Conservation (phyloP, 2,113 vertebrate species). For the Hyaena hyaena region DNA sequence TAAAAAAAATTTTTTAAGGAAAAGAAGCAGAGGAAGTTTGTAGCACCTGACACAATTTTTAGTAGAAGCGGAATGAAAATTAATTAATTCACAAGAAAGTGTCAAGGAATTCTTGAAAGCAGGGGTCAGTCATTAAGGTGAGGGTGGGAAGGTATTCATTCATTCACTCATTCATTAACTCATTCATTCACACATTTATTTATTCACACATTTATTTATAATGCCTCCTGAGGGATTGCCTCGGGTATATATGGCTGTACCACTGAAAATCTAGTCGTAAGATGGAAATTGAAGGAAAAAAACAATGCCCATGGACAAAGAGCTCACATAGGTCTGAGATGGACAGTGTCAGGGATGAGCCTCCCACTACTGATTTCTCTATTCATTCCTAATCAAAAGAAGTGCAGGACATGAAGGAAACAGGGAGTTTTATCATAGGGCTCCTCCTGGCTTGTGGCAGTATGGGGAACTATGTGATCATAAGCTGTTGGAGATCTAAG, state of each 20-base stretch:
- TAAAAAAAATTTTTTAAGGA: background rate
- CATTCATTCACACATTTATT: background rate
- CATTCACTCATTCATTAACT: background rate
- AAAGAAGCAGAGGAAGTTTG: background rate
- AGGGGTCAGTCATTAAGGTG: background rate
- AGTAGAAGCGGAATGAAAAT: background rate
- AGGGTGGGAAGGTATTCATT: background rate
- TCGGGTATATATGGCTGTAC: background rate
- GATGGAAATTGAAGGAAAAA: background rate
- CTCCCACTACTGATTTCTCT: background rate
- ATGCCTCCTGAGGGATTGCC: background rate
- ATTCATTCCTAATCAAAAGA: background rate
- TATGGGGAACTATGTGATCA: background rate
- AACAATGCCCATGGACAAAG: background rate
- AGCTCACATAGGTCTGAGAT: background rate
- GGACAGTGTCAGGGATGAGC: no score
- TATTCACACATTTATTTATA: background rate
- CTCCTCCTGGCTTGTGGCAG: background rate
- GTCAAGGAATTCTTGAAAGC: background rate
- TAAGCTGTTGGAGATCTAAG: background rate
- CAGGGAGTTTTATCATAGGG: background rate
- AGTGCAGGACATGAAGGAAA: background rate
- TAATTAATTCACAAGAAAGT: background rate
- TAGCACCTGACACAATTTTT: background rate
- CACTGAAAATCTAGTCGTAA: background rate